phyloP scores from a whole-genome alignment of 2,888 invertebrate species.

The Aleiodes testaceus region DNA sequence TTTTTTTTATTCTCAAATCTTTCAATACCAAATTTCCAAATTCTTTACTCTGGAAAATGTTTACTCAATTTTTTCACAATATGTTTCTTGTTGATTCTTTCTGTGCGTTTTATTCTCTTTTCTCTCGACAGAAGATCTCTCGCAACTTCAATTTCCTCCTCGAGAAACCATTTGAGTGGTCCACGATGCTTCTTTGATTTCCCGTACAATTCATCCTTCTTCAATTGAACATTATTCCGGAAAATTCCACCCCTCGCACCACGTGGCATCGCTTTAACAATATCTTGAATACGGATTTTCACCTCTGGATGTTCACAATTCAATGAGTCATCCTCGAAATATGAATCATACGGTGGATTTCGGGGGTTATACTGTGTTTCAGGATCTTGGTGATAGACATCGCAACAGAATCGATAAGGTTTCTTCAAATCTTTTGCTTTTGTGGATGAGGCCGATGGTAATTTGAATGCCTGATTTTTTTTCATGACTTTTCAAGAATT shows the following conservation, averaged over 20 bases:
- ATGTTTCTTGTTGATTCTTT: conserved; percentile 30
- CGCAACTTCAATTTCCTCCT: conserved; percentile 61
- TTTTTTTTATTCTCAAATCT: no score
- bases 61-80: not conserved
- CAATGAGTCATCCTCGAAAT: conserved; percentile 49
- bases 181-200: conserved; percentile 57
- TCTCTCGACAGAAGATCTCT: conserved; percentile 53
- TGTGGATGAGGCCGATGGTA: not conserved
- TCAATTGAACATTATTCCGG: conserved; percentile 43
- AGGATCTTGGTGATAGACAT: conserved; percentile 54
- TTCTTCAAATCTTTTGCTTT: conserved; percentile 50
- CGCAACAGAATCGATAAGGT: conserved; percentile 66
- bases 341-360: conserved; percentile 52
- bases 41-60: not conserved
- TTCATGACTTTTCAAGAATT: not conserved
- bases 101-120: conserved; percentile 48
- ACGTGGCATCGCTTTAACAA: conserved; percentile 42
- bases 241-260: conserved; percentile 2
- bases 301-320: conserved; percentile 59
- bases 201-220: conserved; percentile 50
- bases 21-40: conserved; percentile 48
- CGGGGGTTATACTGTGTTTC: conserved; percentile 51
- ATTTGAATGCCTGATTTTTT: conserved; percentile 7
- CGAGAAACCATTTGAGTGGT: conserved; percentile 60
- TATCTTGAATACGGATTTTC: conserved; percentile 60